These are phyloP conservation scores for Engystomops pustulosus DNA, from an alignment of 2,113 vertebrate genomes.

Conservation along the genomic window DNA sequence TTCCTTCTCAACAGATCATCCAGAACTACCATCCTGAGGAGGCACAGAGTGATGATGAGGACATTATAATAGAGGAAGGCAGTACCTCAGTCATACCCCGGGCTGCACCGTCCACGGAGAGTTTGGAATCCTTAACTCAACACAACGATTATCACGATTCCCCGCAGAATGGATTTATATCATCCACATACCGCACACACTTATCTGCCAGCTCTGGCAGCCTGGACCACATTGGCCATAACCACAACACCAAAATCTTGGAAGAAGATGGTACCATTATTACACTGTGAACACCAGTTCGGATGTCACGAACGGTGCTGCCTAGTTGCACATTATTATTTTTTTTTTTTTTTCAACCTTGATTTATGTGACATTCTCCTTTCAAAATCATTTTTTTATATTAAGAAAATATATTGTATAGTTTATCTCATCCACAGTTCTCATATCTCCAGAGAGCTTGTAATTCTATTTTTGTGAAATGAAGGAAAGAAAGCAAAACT, in stretches of 20 bases:
- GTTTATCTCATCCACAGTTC: slow-evolving; percentile 30
- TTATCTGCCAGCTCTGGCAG: slow-evolving; percentile 65
- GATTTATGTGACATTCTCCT: slow-evolving; percentile 51
- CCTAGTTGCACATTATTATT: slow-evolving; percentile 29
- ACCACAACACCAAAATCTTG: slow-evolving; percentile 72
- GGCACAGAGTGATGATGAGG: slow-evolving; percentile 89
- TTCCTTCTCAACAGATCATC: slow-evolving; percentile 73
- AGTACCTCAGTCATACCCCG: slow-evolving; percentile 76
- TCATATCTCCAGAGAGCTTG: neutral
- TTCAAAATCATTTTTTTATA: slow-evolving; percentile 17
- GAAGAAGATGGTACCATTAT: slow-evolving; percentile 98
- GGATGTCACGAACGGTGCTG: neutral
- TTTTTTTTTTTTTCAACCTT: slow-evolving; percentile 31
- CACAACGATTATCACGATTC: slow-evolving; percentile 82
- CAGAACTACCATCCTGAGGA: slow-evolving; percentile 83
- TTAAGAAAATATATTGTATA: slow-evolving; percentile 50
- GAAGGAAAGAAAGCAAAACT: slow-evolving; percentile 21
- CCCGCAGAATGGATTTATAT: slow-evolving; percentile 82
- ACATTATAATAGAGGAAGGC: slow-evolving; percentile 88
- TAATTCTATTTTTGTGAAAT: slow-evolving; percentile 47
- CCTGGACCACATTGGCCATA: slow-evolving; percentile 68
- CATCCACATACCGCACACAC: slow-evolving; percentile 70
- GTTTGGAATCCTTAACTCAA: slow-evolving; percentile 79
- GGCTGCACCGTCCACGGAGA: slow-evolving; percentile 68
- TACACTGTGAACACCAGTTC: slow-evolving; percentile 79